A percentile compares a stretch with the other conserved stretches of the same genome.
Evolutionary conservation across 2,797 vertebrate species (phyloP).

Genomic region (Gymnopithys bicolor): DNA sequence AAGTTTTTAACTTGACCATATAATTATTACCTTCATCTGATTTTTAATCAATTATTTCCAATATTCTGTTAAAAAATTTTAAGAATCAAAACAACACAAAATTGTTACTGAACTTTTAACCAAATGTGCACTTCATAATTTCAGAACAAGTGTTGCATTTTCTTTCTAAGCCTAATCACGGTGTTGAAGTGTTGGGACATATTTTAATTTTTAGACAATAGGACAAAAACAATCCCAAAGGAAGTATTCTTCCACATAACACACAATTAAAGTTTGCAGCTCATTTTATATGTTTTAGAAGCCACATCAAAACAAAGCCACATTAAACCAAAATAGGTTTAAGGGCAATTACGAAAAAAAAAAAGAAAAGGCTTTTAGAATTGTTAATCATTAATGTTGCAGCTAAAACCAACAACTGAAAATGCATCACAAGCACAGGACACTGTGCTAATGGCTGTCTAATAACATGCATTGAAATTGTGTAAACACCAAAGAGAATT

Average conservation of each 20-base stretch:
- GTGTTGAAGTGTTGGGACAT: background rate
- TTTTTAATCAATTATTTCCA: background rate
- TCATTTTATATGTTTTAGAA: background rate
- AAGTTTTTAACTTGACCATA: background rate
- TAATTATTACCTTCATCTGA: background rate
- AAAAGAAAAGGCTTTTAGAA: background rate
- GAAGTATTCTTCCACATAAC: background rate
- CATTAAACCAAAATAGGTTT: background rate
- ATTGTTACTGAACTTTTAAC: background rate
- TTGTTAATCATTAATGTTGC: background rate
- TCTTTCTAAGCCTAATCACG: background rate
- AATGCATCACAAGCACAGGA: background rate
- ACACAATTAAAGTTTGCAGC: background rate
- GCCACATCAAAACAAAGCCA: background rate
- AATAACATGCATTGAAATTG: background rate
- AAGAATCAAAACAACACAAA: background rate
- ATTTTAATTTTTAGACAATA: background rate
- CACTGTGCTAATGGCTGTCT: background rate
- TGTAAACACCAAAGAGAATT: background rate
- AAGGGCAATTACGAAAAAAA: background rate
- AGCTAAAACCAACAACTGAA: background rate
- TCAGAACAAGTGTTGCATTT: background rate
- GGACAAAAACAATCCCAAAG: background rate
- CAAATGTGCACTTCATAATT: background rate
- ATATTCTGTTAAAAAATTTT: conserved; percentile 28